A percentile compares a stretch with the other conserved stretches of the same genome.
These are phyloP conservation scores for Lymantria monacha DNA, from an alignment of 2,888 invertebrate species.

Conservation along the genomic window DNA sequence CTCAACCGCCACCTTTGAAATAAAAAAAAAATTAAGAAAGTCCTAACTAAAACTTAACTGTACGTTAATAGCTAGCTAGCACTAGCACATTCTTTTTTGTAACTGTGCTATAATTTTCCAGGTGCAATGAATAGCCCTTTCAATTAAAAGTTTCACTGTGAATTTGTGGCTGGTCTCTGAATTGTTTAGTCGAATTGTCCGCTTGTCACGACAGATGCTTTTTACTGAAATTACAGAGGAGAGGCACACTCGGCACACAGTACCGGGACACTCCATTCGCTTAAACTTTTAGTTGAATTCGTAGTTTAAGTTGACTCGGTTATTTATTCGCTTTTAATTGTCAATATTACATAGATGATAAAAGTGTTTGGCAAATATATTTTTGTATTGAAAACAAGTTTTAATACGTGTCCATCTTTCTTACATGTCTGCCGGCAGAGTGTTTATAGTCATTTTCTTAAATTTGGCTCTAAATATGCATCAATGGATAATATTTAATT, in stretches of 20 bases:
- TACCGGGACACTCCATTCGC: constrained; percentile 11
- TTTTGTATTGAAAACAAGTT: too few species aligned
- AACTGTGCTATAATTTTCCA: constrained; percentile 23
- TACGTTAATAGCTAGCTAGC: too few species aligned
- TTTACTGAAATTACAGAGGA: constrained; percentile 42
- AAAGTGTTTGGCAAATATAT: too few species aligned
- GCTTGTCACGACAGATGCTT: constrained; percentile 30
- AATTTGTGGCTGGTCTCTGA: constrained; percentile 39
- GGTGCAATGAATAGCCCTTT: constrained; percentile 62
- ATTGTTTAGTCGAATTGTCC: constrained; percentile 42
- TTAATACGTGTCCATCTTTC: too few species aligned
- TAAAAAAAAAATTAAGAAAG: too few species aligned
- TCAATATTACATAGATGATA: neutral
- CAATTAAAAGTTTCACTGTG: constrained; percentile 67
- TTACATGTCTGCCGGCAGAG: too few species aligned
- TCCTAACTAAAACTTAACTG: too few species aligned
- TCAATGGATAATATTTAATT: too few species aligned
- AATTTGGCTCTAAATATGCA: too few species aligned
- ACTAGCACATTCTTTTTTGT: too few species aligned
- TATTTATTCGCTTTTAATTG: neutral
- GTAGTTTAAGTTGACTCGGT: constrained; percentile 5
- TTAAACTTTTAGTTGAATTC: constrained; percentile 24
- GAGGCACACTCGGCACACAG: constrained; percentile 26
- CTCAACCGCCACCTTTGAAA: too few species aligned
- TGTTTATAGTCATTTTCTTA: too few species aligned